Conservation (phyloP, 2,888 invertebrate genomes). For the Netelia inedita region DNA sequence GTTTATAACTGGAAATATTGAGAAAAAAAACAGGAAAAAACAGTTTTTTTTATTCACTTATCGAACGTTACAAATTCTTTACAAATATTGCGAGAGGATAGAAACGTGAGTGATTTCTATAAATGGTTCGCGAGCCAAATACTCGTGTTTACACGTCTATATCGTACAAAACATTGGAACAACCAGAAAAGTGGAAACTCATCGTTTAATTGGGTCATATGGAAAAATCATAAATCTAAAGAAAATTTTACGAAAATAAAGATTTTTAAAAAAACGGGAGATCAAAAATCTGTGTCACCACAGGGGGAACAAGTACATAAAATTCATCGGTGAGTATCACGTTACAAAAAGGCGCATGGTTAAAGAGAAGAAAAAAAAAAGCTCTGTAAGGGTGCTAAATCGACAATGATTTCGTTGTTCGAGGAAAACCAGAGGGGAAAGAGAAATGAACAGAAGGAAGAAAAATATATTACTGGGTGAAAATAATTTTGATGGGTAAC, state of each 20-base stretch:
- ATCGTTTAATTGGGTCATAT: conserved; percentile 23
- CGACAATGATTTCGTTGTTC: conserved; percentile 20
- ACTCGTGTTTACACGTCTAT: background rate
- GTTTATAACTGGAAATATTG: conserved; percentile 94
- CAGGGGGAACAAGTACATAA: background rate
- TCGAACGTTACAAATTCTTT: background rate
- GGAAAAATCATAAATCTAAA: background rate
- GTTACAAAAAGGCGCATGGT: conserved; percentile 40
- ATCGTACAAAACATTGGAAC: background rate
- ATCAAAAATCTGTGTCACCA: conserved; percentile 1
- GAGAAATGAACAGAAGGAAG: conserved; percentile 18
- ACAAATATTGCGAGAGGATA: background rate
- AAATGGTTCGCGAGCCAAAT: background rate
- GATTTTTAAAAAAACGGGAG: background rate
- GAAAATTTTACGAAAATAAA: conserved; percentile 1
- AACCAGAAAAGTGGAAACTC: conserved; percentile 3
- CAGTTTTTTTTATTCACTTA: background rate
- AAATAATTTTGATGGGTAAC: conserved; percentile 52
- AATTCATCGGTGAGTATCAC: conserved; percentile 19
- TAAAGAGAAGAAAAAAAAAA: background rate
- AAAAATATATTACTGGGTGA: conserved; percentile 27
- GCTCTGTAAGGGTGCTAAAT: conserved; percentile 35
- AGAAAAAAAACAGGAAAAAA: background rate
- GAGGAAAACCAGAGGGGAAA: background rate
- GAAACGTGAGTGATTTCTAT: background rate